Conservation (phyloP, 37 sponge, comb jelly and placozoan species). For the Oscarella lobularis region DNA sequence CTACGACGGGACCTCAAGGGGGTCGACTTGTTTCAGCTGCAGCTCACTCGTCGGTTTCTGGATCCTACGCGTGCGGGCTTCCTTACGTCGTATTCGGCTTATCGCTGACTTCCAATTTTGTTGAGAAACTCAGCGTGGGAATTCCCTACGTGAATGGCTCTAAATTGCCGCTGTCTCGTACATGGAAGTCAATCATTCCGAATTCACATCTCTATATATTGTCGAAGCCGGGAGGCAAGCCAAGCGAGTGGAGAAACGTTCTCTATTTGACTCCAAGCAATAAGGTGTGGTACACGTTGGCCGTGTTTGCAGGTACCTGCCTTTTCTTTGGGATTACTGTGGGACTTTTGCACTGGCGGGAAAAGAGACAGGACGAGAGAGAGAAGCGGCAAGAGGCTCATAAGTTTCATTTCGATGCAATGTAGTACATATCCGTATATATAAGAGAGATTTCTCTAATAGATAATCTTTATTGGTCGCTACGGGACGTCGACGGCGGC, state of each 20-base stretch:
- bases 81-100: constrained; percentile 59
- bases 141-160: neutral
- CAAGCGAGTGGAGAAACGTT: neutral
- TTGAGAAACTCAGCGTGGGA: constrained; percentile 32
- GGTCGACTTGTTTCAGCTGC: neutral
- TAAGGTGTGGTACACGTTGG: neutral
- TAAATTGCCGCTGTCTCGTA: neutral
- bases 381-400: neutral
- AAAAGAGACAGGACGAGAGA: neutral
- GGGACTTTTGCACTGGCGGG: neutral
- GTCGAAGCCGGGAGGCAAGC: neutral
- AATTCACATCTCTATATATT: neutral
- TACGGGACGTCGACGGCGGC: no score
- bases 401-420: constrained; percentile 1
- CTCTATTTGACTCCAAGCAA: neutral
- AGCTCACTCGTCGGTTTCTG: neutral
- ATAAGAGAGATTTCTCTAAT: no score
- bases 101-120: constrained; percentile 43
- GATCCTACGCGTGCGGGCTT: constrained; percentile 5
- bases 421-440: no score
- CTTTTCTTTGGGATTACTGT: neutral
- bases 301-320: neutral
- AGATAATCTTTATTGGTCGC: no score
- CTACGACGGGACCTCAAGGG: neutral
- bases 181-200: neutral